Evolutionary conservation across 23 tunicate species (phyloP).

Genomic region (Ascidia mentula): DNA sequence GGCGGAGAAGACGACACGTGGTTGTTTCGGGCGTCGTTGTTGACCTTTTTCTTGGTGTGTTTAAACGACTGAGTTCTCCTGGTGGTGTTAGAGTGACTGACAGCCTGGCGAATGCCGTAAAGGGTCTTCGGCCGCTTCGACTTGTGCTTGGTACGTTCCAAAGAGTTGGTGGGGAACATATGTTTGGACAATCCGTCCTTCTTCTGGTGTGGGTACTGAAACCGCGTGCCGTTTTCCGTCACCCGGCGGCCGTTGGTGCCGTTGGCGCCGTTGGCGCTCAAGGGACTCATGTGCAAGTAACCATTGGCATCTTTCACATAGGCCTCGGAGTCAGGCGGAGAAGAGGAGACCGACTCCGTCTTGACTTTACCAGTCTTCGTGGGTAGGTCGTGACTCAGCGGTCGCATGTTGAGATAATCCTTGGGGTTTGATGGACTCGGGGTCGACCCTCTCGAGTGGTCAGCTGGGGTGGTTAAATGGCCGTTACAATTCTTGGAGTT

Average conservation of each 20-base stretch:
- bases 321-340: background rate
- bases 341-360: background rate
- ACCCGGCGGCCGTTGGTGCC: slow-evolving; percentile 5
- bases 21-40: background rate
- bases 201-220: slow-evolving; percentile 70
- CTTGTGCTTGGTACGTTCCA: slow-evolving; percentile 34
- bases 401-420: slow-evolving; percentile 36
- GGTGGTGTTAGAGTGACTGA: background rate
- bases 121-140: slow-evolving; percentile 39
- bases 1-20: background rate
- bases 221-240: slow-evolving; percentile 1
- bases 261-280: slow-evolving; percentile 13
- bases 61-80: slow-evolving; percentile 29
- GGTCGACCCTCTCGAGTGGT: slow-evolving; percentile 25
- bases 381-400: slow-evolving; percentile 25
- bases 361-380: background rate
- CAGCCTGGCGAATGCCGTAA: background rate
- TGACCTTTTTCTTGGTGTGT: slow-evolving; percentile 23
- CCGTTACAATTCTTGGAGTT: background rate
- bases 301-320: slow-evolving; percentile 27
- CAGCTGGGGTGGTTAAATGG: slow-evolving; percentile 17
- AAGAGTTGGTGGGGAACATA: slow-evolving; percentile 26
- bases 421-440: slow-evolving; percentile 30
- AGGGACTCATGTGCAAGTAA: slow-evolving; percentile 65
- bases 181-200: slow-evolving; percentile 5